A percentile compares a stretch with the other conserved stretches of the same genome.
Conservation (phyloP, 2,888 invertebrate species). For the Aricia artaxerxes region DNA sequence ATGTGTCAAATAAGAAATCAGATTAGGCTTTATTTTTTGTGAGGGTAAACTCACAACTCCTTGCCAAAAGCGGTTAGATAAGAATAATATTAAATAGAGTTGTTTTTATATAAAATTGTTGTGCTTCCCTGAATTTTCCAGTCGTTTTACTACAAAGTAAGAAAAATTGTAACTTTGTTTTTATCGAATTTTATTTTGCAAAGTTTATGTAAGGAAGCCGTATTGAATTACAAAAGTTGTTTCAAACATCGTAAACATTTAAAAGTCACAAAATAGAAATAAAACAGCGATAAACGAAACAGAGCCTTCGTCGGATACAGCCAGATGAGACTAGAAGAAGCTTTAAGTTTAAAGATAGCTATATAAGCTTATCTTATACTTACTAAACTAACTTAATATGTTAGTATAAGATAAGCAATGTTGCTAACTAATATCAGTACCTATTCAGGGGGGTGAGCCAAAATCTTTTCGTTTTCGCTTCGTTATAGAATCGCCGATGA, state of each 20-base stretch:
- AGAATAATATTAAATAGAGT: neutral
- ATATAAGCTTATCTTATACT: neutral
- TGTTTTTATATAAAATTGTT: neutral
- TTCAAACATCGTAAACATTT: slow-evolving; percentile 9
- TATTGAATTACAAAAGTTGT: slow-evolving; percentile 15
- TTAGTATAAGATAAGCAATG: too few species aligned
- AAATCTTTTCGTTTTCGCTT: too few species aligned
- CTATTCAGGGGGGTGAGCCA: too few species aligned
- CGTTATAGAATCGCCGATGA: too few species aligned
- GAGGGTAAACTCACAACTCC: neutral
- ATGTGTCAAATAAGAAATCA: slow-evolving; percentile 14
- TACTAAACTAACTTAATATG: too few species aligned
- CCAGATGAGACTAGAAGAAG: neutral
- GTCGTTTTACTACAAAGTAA: neutral
- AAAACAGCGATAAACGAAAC: slow-evolving; percentile 25
- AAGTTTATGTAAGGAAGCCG: slow-evolving; percentile 4
- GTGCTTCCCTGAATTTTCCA: neutral
- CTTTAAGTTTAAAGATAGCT: neutral
- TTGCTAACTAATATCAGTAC: too few species aligned
- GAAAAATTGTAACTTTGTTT: slow-evolving; percentile 3
- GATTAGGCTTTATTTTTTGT: neutral
- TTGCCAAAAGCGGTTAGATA: slow-evolving; percentile 1
- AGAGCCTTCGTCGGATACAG: neutral
- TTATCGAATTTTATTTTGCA: neutral
- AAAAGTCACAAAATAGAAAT: slow-evolving; percentile 1